phyloP scores from a whole-genome alignment of 1,140 invertebrate genomes.

The Drosophila azteca region DNA sequence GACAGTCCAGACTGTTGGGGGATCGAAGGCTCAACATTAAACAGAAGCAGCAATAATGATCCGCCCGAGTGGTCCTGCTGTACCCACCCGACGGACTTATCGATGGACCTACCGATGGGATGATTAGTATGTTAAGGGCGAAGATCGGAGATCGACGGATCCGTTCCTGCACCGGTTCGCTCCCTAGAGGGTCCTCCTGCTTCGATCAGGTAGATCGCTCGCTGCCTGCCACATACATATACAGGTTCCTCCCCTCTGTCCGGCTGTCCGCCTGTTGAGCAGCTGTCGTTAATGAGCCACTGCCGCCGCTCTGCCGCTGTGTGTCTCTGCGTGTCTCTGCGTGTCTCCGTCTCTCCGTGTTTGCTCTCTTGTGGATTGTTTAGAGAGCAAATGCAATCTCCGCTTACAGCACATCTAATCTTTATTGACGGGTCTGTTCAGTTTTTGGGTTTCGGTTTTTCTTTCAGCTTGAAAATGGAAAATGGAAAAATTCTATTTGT shows the following conservation, averaged over 20 bases:
- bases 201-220: slow-evolving; percentile 57
- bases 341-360: slow-evolving; percentile 6
- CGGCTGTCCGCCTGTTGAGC: slow-evolving; percentile 48
- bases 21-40: slow-evolving; percentile 54
- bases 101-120: slow-evolving; percentile 27
- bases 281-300: slow-evolving; percentile 76
- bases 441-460: slow-evolving; percentile 13
- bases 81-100: slow-evolving; percentile 2
- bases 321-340: slow-evolving; percentile 11
- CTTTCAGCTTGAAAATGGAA: slow-evolving; percentile 26
- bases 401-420: slow-evolving; percentile 69
- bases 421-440: slow-evolving; percentile 60
- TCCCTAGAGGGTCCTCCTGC: slow-evolving; percentile 27
- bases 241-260: slow-evolving; percentile 10
- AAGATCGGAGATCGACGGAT: slow-evolving; percentile 11
- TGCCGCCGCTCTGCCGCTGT: background rate
- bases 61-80: slow-evolving; percentile 22
- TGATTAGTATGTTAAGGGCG: slow-evolving; percentile 62
- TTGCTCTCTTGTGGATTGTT: slow-evolving; percentile 28
- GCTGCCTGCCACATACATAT: slow-evolving; percentile 29
- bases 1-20: background rate
- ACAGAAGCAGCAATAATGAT: slow-evolving; percentile 76
- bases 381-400: slow-evolving; percentile 68
- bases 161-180: background rate
- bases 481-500: slow-evolving; percentile 67